A percentile compares a stretch with the other conserved stretches of the same genome.
Evolutionary conservation across 2,888 invertebrate genomes (phyloP).

Genomic region (Megastigmus dorsalis): DNA sequence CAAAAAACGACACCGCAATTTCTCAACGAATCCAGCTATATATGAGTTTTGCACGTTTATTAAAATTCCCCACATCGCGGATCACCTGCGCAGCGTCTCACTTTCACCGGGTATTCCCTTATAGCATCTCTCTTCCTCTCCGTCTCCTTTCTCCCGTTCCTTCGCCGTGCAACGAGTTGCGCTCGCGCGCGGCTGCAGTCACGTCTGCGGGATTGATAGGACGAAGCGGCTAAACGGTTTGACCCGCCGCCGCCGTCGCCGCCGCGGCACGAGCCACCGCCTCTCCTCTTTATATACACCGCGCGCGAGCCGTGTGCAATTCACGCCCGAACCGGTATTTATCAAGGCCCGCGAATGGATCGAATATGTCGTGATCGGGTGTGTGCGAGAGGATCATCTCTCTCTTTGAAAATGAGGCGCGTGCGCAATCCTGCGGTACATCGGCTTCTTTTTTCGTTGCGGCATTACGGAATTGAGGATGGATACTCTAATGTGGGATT

Average conservation of each 20-base stretch:
- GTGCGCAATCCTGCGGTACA: not conserved
- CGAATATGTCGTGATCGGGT: slow-evolving; percentile 47
- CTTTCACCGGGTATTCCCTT: not conserved
- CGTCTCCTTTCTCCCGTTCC: not conserved
- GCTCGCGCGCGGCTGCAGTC: not conserved
- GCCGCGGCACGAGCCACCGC: too few relatives aligned
- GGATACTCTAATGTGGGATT: too few relatives aligned
- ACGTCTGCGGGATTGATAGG: too few relatives aligned
- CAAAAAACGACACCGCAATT: too few relatives aligned
- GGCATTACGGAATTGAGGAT: not conserved
- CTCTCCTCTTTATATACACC: too few relatives aligned
- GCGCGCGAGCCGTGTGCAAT: too few relatives aligned
- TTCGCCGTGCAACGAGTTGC: not conserved
- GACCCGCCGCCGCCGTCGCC: slow-evolving; percentile 11
- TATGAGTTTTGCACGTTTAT: too few relatives aligned
- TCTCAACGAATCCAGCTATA: too few relatives aligned
- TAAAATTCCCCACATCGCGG: too few relatives aligned
- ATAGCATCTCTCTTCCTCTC: not conserved
- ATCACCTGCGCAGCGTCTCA: not conserved
- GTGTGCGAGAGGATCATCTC: not conserved
- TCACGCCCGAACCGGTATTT: slow-evolving; percentile 11
- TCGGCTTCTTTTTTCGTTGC: not conserved
- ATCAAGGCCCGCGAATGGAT: too few relatives aligned
- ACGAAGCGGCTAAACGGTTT: slow-evolving; percentile 22
- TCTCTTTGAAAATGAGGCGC: not conserved